Evolutionary conservation across 2,797 vertebrate species (phyloP).

Genomic region (Notoglanidium macrostoma): DNA sequence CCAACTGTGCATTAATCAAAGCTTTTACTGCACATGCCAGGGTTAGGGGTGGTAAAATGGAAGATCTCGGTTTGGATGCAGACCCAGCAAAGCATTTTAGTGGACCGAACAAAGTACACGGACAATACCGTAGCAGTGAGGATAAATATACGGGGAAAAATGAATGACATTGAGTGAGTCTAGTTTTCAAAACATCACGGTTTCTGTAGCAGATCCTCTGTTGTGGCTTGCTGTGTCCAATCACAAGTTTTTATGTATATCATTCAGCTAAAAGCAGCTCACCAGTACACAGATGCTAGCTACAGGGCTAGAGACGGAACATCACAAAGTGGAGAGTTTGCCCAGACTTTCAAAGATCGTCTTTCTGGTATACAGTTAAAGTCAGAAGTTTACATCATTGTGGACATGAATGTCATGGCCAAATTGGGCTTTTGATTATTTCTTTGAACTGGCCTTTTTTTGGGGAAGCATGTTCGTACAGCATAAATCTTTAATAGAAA

Average conservation of each 20-base stretch:
- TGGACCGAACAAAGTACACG: not conserved
- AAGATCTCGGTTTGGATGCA: not conserved
- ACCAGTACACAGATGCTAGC: not conserved
- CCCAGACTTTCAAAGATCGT: not conserved
- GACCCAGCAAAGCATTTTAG: not conserved
- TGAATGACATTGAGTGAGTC: not conserved
- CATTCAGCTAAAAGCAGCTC: not conserved
- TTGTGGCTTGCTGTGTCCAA: not conserved
- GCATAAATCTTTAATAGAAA: no score
- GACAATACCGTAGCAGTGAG: not conserved
- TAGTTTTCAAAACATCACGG: not conserved
- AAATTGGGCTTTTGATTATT: no score
- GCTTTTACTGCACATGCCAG: not conserved
- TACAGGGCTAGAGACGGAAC: not conserved
- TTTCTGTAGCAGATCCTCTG: not conserved
- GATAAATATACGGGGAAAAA: not conserved
- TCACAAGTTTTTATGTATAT: not conserved
- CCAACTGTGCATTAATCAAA: not conserved
- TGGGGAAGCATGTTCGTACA: no score
- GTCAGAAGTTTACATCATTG: no score
- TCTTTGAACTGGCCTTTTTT: no score
- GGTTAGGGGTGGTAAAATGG: not conserved
- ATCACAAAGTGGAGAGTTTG: not conserved
- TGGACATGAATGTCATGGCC: no score
- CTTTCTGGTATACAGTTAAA: not conserved